Evolutionary conservation across 1,140 invertebrate species (phyloP), one percentile per base, ranked within the genome.

Genomic region (Hirudo medicinalis): DNA sequence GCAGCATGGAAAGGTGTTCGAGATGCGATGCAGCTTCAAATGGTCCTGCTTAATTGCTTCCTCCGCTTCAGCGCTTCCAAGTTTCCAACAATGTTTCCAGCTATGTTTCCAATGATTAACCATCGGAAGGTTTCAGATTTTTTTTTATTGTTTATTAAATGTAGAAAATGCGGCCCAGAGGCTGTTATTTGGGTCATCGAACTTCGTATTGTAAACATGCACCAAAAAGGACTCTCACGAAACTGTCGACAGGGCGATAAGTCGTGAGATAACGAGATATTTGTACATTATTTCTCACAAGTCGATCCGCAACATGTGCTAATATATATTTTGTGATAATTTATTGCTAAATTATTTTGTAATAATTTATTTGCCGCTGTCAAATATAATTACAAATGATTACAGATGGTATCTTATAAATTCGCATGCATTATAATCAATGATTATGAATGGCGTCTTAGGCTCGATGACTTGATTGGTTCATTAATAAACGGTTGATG

Each of bases 221-320:
- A 49, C 43, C 43, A 49, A 49, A 49, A 49, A 49, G 43, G 43
- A 13, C 43, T 13, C 43, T 49, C 15, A 49, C 13, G 43, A 49
- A 49, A 49, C 43, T 49, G 43, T 49, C 43, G 43, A 49, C 9
- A 49, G 0, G 43, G 9, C 4, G 43, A 49, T 49, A 49, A 63
- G 22, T 22, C 6, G 11, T 22, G 13, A 11, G 29, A 22, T 32
- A 63, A 63, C 29, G 17, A 6, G 11, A 15, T n/a, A 63, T 63
- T 25, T 63, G 57, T 63, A 22, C 57, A 20, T 63, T 32, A 63
- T 63, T 63, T 25, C 29, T 63, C 29, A 32, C 6, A 63, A 63
- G 9, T 63, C 11, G 29, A 63, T 9, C 22, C 1, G 29, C 20
- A 63, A 8, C 22, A 60, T 15, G 27, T 15, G 19, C 57, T 22